Base-by-base conservation (phyloP, 2,113 vertebrate genomes). In the Atherinomorus stipes region DNA sequence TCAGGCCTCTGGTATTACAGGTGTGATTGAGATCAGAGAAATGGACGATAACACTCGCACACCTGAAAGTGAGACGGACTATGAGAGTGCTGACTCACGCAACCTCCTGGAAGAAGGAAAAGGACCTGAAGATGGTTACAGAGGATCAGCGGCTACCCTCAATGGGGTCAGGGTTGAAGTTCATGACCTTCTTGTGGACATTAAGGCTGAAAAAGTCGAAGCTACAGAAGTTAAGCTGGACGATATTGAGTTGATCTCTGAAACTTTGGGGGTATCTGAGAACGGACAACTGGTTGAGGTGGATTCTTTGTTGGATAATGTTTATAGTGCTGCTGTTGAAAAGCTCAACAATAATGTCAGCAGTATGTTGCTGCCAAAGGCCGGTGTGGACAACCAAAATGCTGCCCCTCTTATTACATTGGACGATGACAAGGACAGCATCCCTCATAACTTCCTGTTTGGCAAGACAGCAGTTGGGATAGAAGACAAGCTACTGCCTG, bases 161-260 rank as follows among this genome's bases (percentile, higher is more conserved):
- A 90, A 92, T 64, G 95, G 94, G 13, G 96, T 96, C 0, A 93
- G 92, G 7, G 97, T 98, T 1, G 96, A 97, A 69, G 97, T 97
- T 67, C 96, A 97, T 4, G 96, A 99, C 72, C 95, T 99, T 60
- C 50, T 97, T 94, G 89, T 96, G 95, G 89, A 94, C 76, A 97
- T 99, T 92, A 98, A 99, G 91, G 98, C 98, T 34, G 97, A 99
- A 84, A 99, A 99, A 78, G 98, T 99, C 49, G 98, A 99, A 85
- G 98, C 97, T 21, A 98, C 96, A 0, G 98, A 99, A 90, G 98
- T 99, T 21, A 99, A 99, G 74, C 91, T 98, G 26, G 97, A 99
- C 15, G 97, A 98, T 74, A 90, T 97, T 93, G 98, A 99, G 83
- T 85, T 98, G 66, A 95, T 96, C 40, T 96, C 95, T 4, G 98